These are phyloP conservation scores for Tichodroma muraria DNA, from an alignment of 2,113 vertebrate species.

Conservation along the genomic window DNA sequence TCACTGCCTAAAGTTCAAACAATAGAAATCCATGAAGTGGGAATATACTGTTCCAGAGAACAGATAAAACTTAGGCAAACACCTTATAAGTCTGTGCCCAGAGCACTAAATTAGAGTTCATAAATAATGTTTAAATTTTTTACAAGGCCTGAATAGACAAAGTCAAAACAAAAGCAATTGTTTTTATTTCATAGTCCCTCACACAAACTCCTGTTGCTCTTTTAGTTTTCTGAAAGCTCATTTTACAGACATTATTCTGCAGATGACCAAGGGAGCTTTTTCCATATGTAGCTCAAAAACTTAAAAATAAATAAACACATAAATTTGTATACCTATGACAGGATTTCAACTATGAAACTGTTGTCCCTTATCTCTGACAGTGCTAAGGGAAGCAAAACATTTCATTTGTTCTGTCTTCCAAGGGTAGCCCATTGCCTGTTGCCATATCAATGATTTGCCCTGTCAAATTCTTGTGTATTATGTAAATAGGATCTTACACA, in stretches of 20 bases:
- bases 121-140: not conserved
- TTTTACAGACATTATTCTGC: not conserved
- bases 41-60: not conserved
- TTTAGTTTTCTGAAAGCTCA: not conserved
- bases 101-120: not conserved
- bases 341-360: not conserved
- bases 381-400: not conserved
- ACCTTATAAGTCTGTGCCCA: not conserved
- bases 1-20: not conserved
- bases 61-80: not conserved
- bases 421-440: not conserved
- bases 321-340: not conserved
- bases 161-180: not conserved
- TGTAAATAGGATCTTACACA: not conserved
- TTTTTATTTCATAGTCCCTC: not conserved
- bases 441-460: not conserved
- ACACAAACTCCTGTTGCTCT: not conserved
- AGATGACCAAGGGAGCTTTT: not conserved
- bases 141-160: not conserved
- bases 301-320: not conserved
- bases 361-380: not conserved
- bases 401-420: not conserved
- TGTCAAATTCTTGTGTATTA: not conserved
- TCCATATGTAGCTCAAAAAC: rapidly evolving
- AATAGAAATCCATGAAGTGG: not conserved